Evolutionary conservation across 2,888 invertebrate species (phyloP).

Genomic region (Furcula furcula): DNA sequence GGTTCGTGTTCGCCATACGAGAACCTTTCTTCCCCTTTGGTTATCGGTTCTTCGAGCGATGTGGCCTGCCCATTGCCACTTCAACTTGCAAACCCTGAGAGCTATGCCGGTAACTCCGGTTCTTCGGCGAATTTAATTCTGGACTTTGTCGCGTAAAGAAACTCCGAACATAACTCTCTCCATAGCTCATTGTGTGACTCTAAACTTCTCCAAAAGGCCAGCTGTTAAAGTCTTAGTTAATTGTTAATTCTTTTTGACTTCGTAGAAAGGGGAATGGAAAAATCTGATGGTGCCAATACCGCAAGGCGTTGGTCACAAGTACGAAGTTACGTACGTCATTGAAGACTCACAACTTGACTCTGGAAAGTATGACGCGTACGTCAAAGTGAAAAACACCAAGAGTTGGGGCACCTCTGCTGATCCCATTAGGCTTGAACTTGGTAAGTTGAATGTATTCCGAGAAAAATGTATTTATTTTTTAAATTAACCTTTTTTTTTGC

Average conservation of each 20-base stretch:
- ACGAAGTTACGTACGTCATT: constrained; percentile 44
- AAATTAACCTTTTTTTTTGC: background rate
- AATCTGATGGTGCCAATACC: constrained; percentile 45
- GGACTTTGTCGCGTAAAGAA: no score
- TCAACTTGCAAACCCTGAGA: no score
- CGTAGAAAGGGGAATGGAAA: constrained; percentile 44
- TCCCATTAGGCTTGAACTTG: constrained; percentile 44
- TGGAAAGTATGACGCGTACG: constrained; percentile 54
- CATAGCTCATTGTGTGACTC: no score
- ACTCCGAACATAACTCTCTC: no score
- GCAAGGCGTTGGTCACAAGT: constrained; percentile 32
- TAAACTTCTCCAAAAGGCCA: no score
- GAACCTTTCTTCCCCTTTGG: no score
- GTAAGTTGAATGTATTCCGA: constrained; percentile 33
- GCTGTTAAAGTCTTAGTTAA: background rate
- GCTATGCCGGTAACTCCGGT: no score
- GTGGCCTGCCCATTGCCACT: no score
- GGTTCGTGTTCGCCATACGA: no score
- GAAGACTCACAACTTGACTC: constrained; percentile 36
- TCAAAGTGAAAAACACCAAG: constrained; percentile 57
- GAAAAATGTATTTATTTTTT: background rate
- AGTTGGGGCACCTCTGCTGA: constrained; percentile 51
- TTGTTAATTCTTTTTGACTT: background rate
- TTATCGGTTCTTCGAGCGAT: no score
- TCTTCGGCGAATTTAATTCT: no score